Evolutionary conservation across 2,113 vertebrate species (phyloP).

Genomic region (Sinosuthora webbiana): DNA sequence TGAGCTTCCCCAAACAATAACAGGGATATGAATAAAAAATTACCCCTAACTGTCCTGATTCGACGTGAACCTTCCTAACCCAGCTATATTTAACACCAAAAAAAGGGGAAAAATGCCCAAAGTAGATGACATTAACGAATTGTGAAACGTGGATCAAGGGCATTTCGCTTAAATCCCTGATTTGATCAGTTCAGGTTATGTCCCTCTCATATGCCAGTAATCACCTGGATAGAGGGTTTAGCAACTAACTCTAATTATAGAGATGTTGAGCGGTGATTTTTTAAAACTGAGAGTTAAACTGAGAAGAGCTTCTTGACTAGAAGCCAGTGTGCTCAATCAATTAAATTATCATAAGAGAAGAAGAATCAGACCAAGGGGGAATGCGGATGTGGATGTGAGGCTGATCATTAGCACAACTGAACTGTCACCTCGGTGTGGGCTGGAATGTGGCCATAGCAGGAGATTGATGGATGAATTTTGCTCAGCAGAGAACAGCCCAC

Average conservation of each 20-base stretch:
- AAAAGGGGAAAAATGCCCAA: neutral
- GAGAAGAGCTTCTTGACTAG: slow-evolving; percentile 52
- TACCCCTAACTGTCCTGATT: neutral
- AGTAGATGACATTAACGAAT: neutral
- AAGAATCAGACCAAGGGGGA: neutral
- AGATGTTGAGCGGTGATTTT: slow-evolving; percentile 19
- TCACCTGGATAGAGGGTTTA: slow-evolving; percentile 33
- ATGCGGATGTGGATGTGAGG: neutral
- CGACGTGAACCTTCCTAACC: neutral
- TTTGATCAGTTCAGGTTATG: neutral
- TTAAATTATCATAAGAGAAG: slow-evolving; percentile 64
- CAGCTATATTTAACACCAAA: neutral
- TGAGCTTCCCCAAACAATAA: neutral
- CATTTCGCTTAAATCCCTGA: neutral
- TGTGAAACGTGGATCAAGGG: neutral
- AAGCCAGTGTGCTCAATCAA: slow-evolving; percentile 30
- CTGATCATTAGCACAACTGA: slow-evolving; percentile 19
- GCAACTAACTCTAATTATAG: slow-evolving; percentile 55
- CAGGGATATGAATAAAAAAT: neutral
- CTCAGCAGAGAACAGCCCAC: slow-evolving; percentile 26
- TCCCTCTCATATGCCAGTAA: neutral
- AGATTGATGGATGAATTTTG: slow-evolving; percentile 44
- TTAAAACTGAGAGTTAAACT: slow-evolving; percentile 45
- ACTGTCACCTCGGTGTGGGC: slow-evolving; percentile 28
- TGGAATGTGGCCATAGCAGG: slow-evolving; percentile 18